Evolutionary conservation across 2,888 invertebrate species (phyloP).

Genomic region (Drosophila anomalata): DNA sequence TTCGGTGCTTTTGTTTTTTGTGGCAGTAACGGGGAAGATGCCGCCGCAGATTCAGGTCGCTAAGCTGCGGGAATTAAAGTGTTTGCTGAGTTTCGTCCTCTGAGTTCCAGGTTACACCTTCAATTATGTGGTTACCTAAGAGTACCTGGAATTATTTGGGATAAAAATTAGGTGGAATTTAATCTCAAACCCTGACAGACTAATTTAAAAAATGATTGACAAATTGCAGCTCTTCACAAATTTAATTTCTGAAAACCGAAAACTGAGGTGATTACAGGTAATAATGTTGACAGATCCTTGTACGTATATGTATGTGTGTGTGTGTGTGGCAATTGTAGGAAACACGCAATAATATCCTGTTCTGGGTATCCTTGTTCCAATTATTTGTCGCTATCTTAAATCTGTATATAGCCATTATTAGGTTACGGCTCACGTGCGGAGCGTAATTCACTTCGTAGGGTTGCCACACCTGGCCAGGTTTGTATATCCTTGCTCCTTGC

Average conservation of each 20-base stretch:
- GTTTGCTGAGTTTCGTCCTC: conserved; percentile 5
- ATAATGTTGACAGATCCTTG: too few relatives aligned
- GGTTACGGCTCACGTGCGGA: conserved; percentile 34
- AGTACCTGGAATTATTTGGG: neutral
- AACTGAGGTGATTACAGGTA: neutral
- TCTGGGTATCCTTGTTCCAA: conserved; percentile 24
- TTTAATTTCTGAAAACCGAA: neutral
- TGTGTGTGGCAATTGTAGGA: conserved; percentile 12
- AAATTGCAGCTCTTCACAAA: neutral
- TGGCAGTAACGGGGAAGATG: neutral
- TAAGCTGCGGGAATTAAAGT: conserved; percentile 24
- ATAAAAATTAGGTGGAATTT: too few relatives aligned
- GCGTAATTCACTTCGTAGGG: conserved; percentile 28
- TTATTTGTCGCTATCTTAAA: conserved; percentile 38
- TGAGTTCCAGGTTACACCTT: conserved; percentile 3
- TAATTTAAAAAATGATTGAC: neutral
- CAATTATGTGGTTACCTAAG: conserved; percentile 23
- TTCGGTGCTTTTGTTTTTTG: conserved; percentile 29
- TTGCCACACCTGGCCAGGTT: conserved; percentile 15
- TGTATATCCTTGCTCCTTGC: conserved; percentile 1
- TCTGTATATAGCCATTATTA: conserved; percentile 31
- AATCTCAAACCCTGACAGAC: neutral
- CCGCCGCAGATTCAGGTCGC: conserved; percentile 12
- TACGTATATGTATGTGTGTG: neutral
- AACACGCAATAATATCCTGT: conserved; percentile 35